Percentiles rank a stretch among this genome's conserved stretches.
Evolutionary conservation across 2,888 invertebrate species (phyloP).

Genomic region (Hydriomena furcata): DNA sequence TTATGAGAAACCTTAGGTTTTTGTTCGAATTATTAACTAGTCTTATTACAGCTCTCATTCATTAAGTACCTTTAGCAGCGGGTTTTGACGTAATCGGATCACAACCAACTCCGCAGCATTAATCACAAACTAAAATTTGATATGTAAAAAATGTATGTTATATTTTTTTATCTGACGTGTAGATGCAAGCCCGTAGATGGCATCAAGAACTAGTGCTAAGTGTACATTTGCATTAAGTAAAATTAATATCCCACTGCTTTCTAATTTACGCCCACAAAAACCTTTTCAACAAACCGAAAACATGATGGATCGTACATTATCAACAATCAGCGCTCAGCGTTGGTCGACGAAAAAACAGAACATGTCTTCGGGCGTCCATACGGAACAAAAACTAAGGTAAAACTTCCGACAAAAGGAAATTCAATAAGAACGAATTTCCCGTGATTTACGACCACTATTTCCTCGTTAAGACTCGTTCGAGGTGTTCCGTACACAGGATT

Average conservation of each 20-base stretch:
- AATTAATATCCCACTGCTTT: slow-evolving; percentile 9
- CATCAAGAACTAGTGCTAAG: background rate
- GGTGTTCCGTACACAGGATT: slow-evolving; percentile 65
- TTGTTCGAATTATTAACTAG: no score
- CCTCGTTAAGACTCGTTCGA: slow-evolving; percentile 77
- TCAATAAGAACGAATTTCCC: slow-evolving; percentile 82
- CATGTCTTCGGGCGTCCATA: slow-evolving; percentile 64
- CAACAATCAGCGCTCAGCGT: slow-evolving; percentile 35
- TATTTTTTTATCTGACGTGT: no score
- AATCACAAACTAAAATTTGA: no score
- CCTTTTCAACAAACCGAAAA: slow-evolving; percentile 26
- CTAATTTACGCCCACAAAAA: slow-evolving; percentile 14
- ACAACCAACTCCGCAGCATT: no score
- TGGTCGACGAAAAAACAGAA: slow-evolving; percentile 51
- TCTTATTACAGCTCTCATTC: no score
- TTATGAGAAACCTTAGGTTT: no score
- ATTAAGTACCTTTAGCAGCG: no score
- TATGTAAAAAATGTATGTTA: no score
- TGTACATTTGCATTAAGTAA: background rate
- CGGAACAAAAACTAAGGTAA: slow-evolving; percentile 71
- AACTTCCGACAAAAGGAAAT: slow-evolving; percentile 77
- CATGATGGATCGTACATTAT: slow-evolving; percentile 35
- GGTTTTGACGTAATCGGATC: no score
- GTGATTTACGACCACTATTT: slow-evolving; percentile 82
- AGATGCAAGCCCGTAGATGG: no score